Percentiles rank a stretch among this genome's conserved stretches.
Evolutionary conservation across 2,113 vertebrate genomes (phyloP).

Genomic region (Cygnus atratus): DNA sequence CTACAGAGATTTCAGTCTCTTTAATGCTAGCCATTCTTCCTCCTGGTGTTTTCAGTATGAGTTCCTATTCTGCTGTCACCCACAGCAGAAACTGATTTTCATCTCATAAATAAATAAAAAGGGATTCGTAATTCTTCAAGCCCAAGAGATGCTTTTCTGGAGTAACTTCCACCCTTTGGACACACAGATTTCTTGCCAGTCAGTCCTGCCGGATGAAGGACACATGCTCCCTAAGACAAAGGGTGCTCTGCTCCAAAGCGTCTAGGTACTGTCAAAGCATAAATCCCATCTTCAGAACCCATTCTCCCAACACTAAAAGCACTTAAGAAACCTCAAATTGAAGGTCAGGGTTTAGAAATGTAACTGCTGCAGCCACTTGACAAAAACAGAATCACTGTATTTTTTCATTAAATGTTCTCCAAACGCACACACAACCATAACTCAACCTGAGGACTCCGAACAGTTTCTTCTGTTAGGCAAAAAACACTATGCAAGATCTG

Average conservation of each 20-base stretch:
- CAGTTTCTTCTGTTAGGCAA: background rate
- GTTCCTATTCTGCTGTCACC: slow-evolving; percentile 19
- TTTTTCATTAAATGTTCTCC: background rate
- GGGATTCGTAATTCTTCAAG: slow-evolving; percentile 33
- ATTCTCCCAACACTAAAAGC: background rate
- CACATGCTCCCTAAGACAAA: background rate
- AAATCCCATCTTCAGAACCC: background rate
- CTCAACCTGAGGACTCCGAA: background rate
- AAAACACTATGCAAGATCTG: background rate
- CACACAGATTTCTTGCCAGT: background rate
- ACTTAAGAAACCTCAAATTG: background rate
- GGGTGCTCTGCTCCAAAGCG: background rate
- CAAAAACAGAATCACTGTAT: background rate
- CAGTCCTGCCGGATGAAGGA: background rate
- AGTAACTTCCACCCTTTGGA: background rate
- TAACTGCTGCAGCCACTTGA: background rate
- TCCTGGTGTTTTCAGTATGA: slow-evolving; percentile 25
- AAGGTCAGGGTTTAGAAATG: background rate
- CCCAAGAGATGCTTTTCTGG: slow-evolving; percentile 3
- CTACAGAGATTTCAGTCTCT: slow-evolving; percentile 23
- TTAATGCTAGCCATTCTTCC: slow-evolving; percentile 43
- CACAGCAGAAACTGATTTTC: slow-evolving; percentile 52
- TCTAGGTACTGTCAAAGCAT: background rate
- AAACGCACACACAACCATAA: background rate
- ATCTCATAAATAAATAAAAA: slow-evolving; percentile 42